Evolutionary conservation across 2,113 vertebrate species (phyloP).

Genomic region (Tichodroma muraria): DNA sequence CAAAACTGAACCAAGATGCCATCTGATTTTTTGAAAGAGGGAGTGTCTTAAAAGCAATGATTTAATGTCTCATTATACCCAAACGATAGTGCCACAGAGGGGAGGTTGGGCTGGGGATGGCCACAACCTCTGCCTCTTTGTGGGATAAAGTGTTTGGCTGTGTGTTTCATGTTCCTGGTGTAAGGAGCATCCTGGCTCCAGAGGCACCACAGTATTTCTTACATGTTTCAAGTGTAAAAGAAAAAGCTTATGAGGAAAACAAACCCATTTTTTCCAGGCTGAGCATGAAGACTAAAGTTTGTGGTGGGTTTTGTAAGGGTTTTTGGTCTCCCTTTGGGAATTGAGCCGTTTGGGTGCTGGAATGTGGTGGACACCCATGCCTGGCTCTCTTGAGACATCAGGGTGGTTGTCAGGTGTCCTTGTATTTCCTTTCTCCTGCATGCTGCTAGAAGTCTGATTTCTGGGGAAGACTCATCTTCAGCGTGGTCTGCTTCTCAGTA

Average conservation of each 20-base stretch:
- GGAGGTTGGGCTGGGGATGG: not conserved
- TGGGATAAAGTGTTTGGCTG: not conserved
- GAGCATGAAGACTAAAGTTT: not conserved
- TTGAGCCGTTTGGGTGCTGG: not conserved
- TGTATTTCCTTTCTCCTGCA: not conserved
- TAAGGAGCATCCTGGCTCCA: not conserved
- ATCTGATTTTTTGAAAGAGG: not conserved
- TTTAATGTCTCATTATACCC: not conserved
- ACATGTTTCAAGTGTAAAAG: not conserved
- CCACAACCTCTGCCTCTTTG: not conserved
- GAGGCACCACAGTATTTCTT: not conserved
- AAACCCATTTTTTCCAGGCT: not conserved
- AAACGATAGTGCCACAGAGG: not conserved
- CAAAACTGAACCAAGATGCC: not conserved
- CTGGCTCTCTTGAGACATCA: not conserved
- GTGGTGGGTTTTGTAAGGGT: not conserved
- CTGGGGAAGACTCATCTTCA: not conserved
- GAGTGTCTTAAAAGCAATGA: not conserved
- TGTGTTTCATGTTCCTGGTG: not conserved
- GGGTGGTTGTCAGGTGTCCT: not conserved
- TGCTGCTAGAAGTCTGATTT: not conserved
- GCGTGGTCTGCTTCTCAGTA: not conserved
- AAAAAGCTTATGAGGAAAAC: not conserved
- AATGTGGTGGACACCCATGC: fast-evolving
- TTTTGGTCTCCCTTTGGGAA: not conserved